Conservation (phyloP, 2,888 invertebrate genomes). For the Agrilus mali region DNA sequence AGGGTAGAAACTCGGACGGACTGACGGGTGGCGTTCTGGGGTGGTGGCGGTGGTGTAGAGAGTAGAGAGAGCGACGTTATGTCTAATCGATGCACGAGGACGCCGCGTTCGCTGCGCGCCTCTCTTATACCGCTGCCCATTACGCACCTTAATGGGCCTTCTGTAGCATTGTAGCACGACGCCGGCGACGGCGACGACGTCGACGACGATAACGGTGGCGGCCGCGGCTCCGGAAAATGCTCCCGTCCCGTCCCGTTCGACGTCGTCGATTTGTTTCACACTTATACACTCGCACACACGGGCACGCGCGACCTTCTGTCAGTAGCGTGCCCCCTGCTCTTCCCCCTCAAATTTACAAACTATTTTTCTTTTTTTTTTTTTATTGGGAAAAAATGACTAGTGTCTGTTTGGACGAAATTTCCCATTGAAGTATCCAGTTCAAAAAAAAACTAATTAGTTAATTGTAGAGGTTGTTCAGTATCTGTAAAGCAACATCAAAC, state of each 20-base stretch:
- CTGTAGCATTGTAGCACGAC: slow-evolving; percentile 21
- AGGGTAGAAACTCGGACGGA: slow-evolving; percentile 1
- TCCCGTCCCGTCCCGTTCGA: background rate
- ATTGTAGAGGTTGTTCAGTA: too few species aligned
- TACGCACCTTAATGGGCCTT: slow-evolving; percentile 63
- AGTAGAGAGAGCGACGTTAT: slow-evolving; percentile 40
- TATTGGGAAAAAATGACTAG: too few species aligned
- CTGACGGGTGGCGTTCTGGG: slow-evolving; percentile 9
- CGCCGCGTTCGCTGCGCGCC: slow-evolving; percentile 40
- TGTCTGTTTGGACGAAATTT: too few species aligned
- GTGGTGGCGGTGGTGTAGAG: slow-evolving; percentile 31
- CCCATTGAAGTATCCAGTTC: too few species aligned
- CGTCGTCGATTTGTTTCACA: slow-evolving; percentile 21
- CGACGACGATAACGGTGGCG: slow-evolving; percentile 6
- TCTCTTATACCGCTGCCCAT: slow-evolving; percentile 54
- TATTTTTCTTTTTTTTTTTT: too few species aligned
- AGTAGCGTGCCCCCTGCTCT: too few species aligned
- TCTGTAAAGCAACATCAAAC: too few species aligned
- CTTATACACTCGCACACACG: slow-evolving; percentile 2
- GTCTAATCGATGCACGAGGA: slow-evolving; percentile 53
- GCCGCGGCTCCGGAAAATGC: slow-evolving; percentile 1
- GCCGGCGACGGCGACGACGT: slow-evolving; percentile 23
- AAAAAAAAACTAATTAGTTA: too few species aligned
- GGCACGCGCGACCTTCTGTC: too few species aligned
- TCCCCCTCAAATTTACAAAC: too few species aligned